Percentiles rank a stretch among this genome's conserved stretches.
These are phyloP conservation scores for Ispidina lecontei DNA, from an alignment of 2,797 vertebrate species.

Conservation along the genomic window DNA sequence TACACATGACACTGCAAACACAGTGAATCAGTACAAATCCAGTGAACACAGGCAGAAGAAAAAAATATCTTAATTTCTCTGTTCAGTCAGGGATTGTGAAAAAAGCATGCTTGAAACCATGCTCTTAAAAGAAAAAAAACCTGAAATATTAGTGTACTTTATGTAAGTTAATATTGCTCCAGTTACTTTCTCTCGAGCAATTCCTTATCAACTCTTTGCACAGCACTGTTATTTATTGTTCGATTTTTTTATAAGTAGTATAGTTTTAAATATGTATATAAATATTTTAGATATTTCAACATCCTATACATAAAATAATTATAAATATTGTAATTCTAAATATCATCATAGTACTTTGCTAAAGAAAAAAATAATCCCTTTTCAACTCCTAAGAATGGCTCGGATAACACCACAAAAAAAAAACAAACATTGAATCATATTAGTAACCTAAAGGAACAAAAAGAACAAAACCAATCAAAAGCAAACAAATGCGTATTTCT, in stretches of 20 bases:
- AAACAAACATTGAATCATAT: not conserved
- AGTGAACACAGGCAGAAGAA: not conserved
- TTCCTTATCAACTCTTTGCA: not conserved
- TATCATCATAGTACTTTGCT: not conserved
- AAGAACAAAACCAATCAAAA: not conserved
- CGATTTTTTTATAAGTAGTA: not conserved
- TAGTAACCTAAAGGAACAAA: not conserved
- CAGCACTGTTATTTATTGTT: not conserved
- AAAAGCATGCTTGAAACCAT: not conserved
- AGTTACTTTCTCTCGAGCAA: not conserved
- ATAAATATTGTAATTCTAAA: not conserved
- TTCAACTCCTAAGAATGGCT: not conserved
- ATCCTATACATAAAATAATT: not conserved
- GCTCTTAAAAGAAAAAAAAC: not conserved
- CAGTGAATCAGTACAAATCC: not conserved
- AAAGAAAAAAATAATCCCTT: not conserved
- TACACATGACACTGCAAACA: not conserved
- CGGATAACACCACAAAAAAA: not conserved
- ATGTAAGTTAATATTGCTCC: not conserved
- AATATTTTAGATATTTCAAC: not conserved
- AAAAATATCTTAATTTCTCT: not conserved
- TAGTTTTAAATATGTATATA: not conserved
- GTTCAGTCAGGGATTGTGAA: not conserved
- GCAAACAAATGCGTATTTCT: not conserved
- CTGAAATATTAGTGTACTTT: not conserved